phyloP scores from a whole-genome alignment of 2,113 vertebrate species.

The Ictalurus punctatus region DNA sequence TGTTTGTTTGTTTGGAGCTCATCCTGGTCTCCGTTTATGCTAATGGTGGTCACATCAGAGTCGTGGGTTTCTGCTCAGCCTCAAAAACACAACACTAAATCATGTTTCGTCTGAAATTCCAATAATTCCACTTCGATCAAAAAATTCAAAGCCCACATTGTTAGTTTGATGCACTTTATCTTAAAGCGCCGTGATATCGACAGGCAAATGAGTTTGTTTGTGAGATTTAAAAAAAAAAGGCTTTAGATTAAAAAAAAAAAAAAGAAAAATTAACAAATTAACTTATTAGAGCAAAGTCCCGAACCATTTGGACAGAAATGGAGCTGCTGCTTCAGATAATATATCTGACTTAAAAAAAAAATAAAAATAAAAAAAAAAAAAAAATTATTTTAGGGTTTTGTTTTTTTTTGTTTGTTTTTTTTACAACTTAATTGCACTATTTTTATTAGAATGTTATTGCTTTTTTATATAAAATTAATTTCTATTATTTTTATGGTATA shows the following conservation, averaged over 20 bases:
- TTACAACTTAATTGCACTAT: not conserved
- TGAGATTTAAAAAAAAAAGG: not conserved
- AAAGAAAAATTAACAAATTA: not conserved
- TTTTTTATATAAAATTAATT: not conserved
- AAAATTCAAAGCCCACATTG: not conserved
- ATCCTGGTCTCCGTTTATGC: conserved; percentile 39
- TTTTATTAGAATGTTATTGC: not conserved
- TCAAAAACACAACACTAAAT: not conserved
- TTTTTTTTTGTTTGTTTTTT: not conserved
- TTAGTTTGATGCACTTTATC: not conserved
- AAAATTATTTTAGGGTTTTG: not conserved
- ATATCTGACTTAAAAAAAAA: not conserved
- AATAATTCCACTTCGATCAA: conserved; percentile 23
- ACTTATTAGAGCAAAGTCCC: not conserved
- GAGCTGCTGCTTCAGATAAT: conserved; percentile 11
- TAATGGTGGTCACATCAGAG: conserved; percentile 38
- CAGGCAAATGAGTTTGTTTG: not conserved
- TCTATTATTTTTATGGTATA: not conserved
- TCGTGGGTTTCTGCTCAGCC: conserved; percentile 7
- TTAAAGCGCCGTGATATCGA: not conserved
- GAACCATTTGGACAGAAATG: not conserved
- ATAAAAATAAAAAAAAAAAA: not conserved
- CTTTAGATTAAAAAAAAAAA: not conserved
- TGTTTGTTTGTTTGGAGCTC: conserved; percentile 45
- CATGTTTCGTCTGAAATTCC: conserved; percentile 40